These are phyloP conservation scores for Muscidifurax raptorellus DNA, from an alignment of 1,140 invertebrate species.

Conservation along the genomic window DNA sequence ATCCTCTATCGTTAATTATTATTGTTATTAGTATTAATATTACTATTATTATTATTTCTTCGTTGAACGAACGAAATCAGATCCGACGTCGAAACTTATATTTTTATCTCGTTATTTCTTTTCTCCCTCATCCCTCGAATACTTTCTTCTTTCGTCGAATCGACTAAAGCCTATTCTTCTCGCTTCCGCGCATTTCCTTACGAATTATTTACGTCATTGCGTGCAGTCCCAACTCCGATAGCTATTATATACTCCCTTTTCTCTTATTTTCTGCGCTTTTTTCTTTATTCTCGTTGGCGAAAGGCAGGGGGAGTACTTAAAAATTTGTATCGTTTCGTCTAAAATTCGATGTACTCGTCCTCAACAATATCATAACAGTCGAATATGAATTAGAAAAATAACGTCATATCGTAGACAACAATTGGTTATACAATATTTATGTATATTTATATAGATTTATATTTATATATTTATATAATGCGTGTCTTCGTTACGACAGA, in stretches of 20 bases:
- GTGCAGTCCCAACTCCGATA: conserved; percentile 27
- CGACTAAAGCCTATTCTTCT: conserved; percentile 8
- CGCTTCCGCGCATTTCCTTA: background rate
- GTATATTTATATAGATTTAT: conserved; percentile 31
- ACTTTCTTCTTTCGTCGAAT: background rate
- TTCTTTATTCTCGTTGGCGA: conserved; percentile 40
- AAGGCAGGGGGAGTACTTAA: conserved; percentile 46
- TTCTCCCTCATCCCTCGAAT: background rate
- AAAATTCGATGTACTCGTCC: conserved; percentile 72
- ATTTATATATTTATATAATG: conserved; percentile 48
- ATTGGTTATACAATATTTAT: conserved; percentile 73
- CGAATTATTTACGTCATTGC: conserved; percentile 48
- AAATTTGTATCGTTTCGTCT: conserved; percentile 60
- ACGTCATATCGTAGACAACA: conserved; percentile 76
- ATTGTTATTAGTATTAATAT: conserved; percentile 44
- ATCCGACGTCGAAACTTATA: conserved; percentile 30
- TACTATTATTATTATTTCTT: conserved; percentile 43
- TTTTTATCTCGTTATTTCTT: conserved; percentile 55
- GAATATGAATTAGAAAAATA: conserved; percentile 77
- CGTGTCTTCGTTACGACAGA: conserved; percentile 27
- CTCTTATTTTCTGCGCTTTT: conserved; percentile 23
- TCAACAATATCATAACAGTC: conserved; percentile 75
- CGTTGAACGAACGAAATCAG: conserved; percentile 49
- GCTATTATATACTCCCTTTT: conserved; percentile 25
- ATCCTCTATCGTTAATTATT: conserved; percentile 20